A percentile compares a stretch with the other conserved stretches of the same genome.
phyloP scores from a whole-genome alignment of 1,140 invertebrate genomes.

The Orchesella cincta region DNA sequence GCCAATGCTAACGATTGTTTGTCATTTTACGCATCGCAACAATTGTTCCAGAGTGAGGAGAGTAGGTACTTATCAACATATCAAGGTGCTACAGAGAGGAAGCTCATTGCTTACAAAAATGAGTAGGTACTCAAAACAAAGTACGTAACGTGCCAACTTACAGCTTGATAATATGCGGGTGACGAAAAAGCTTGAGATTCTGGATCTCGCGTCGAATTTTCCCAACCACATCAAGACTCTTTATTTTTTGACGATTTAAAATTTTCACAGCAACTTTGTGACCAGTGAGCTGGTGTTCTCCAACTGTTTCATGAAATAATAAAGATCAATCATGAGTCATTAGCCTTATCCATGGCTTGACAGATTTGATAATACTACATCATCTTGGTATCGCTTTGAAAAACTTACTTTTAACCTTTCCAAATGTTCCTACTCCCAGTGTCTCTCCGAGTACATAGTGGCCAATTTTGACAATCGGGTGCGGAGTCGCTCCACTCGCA shows the following conservation, averaged over 20 bases:
- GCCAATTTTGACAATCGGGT: conserved; percentile 88
- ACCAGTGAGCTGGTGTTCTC: conserved; percentile 94
- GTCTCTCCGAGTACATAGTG: conserved; percentile 88
- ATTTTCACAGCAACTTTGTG: conserved; percentile 99
- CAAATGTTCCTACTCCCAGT: conserved; percentile 88
- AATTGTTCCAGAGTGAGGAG: background rate
- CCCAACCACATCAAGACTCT: conserved; percentile 97
- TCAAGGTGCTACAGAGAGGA: too few relatives aligned
- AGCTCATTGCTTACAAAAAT: too few relatives aligned
- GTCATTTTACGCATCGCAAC: background rate
- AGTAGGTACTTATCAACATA: too few relatives aligned
- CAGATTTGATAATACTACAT: background rate
- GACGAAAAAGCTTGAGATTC: conserved; percentile 96
- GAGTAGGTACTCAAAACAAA: too few relatives aligned
- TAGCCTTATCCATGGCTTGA: too few relatives aligned
- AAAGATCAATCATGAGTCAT: background rate
- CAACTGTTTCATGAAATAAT: conserved; percentile 64
- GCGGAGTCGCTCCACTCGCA: conserved; percentile 58
- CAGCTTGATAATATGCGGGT: conserved; percentile 99
- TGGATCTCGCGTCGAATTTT: conserved; percentile 99
- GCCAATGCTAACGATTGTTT: too few relatives aligned
- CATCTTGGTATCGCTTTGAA: too few relatives aligned
- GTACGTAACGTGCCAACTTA: too few relatives aligned
- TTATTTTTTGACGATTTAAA: conserved; percentile 97
- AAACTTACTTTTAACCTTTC: conserved; percentile 84